Evolutionary conservation across 2,888 invertebrate species (phyloP), one percentile per base, ranked within the genome.

Genomic region (Lepidochrysops patricia): DNA sequence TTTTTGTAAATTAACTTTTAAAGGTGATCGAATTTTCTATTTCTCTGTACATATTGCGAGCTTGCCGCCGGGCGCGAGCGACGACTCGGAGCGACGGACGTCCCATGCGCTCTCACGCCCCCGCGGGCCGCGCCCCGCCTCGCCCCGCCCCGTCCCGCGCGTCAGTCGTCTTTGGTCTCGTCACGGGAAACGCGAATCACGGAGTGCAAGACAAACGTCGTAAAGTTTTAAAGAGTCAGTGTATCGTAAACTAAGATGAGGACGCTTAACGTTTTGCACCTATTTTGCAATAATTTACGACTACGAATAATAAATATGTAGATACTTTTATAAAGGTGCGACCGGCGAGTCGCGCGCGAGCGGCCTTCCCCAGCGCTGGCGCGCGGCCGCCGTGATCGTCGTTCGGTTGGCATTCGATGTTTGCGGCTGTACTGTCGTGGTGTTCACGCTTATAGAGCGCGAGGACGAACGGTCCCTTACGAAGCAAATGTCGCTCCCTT

Each of bases 21-120:
- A 82, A 84, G 84, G 85, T 87, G 29, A 54, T 54, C 54, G 83
- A 87, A 87, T 89, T 88, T 86, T 86, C 82, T 88, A 88, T 82
- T 84, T 83, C 79, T 84, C 78, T 88, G 87, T 87, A 88, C 82
- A 88, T 89, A 87, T 78, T 79, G 84, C 84, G 85, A 84, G 89
- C 89, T 89, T 88, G 87, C 84, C 84, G 84, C 83, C 84, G 85
- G 84, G 81, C 80, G 78, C 79, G 77, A 82, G 82, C 84, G 78
- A 77, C 19, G 7, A 9, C 43, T 15, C 43, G 37, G 15, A 13
- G 15, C 37, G 43, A 43, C 43, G 43, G 43, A 19, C 43, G 43
- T 23, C 9, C 43, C 43, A 19, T 19, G 43, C 7, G 29, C 29
- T 29, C 29, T 5, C 5, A 7, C 29, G 1, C 29, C 6, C 29